Evolutionary conservation across 2,113 vertebrate genomes (phyloP).

Genomic region (Verasper variegatus): DNA sequence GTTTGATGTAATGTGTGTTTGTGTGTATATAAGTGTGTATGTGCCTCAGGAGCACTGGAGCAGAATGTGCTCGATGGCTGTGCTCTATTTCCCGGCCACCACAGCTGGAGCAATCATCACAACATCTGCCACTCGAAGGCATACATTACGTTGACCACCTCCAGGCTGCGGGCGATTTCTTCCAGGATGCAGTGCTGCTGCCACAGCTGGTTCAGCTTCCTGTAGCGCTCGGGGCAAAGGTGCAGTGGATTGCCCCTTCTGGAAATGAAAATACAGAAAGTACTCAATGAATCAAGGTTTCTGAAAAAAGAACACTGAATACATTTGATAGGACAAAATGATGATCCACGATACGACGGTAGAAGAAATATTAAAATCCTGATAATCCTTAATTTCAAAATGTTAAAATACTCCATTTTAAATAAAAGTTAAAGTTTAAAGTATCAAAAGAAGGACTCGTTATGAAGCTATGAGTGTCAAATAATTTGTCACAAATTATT

Average conservation of each 20-base stretch:
- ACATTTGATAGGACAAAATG: background rate
- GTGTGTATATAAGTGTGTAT: constrained; percentile 3
- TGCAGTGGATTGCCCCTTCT: constrained; percentile 91
- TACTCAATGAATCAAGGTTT: background rate
- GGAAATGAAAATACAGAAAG: constrained; percentile 28
- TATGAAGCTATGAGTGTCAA: too few species aligned
- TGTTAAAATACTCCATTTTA: too few species aligned
- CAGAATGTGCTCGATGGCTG: constrained; percentile 40
- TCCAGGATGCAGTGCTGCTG: constrained; percentile 97
- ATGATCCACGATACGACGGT: too few species aligned
- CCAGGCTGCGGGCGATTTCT: constrained; percentile 95
- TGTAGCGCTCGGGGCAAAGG: constrained; percentile 92
- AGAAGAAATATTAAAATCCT: too few species aligned
- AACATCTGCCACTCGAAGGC: constrained; percentile 97
- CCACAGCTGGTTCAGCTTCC: constrained; percentile 94
- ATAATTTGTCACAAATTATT: too few species aligned
- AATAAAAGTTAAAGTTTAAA: too few species aligned
- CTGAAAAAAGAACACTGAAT: background rate
- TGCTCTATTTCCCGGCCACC: constrained; percentile 19
- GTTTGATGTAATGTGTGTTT: constrained; percentile 12
- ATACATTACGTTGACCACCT: constrained; percentile 92
- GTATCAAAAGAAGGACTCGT: background rate
- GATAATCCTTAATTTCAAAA: too few species aligned
- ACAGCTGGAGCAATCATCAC: constrained; percentile 75
- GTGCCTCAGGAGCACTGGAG: constrained; percentile 29